Base-by-base conservation (phyloP, 92 coral and sea anemone genomes). In the Siderastrea radians region DNA sequence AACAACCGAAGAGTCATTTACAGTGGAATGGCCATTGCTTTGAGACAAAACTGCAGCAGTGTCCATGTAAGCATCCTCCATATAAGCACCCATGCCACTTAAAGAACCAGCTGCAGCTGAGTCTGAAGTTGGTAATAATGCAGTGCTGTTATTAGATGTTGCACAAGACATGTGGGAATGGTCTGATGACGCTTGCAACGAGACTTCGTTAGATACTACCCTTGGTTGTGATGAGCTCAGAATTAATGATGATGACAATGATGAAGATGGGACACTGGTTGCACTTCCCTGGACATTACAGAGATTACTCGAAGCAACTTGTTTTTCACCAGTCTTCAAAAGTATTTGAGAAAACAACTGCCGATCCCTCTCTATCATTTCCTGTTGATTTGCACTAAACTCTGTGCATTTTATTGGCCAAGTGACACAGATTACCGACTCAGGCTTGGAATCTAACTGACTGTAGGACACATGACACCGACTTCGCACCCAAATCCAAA, bases 361-460 rank as follows among this genome's bases (percentile, higher is more conserved):
- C 52, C 90, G 79, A 57, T 92, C 93, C 69, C 84, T 75, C 75
- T 92, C 53, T 12, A 92, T 65, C 49, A 81, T 55, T 19, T 82
- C 83, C 68, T 52, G 78, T 62, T 92, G 93, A 55, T 89, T 89
- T 7, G 88, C 84, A 77, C 77, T 67, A 43, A 92, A 88, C 70
- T 92, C 95, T 15, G 79, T 72, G 9, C 75, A 65, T 80, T 78
- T 75, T 43, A 86, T 85, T 2, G 93, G 78, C 80, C 82, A 79
- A 38, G 95, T 81, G 2, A 77, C 89, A 5, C 88, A 74, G n/a
- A 78, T 82, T 0, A 92, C 73, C 13, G 84, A 89, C 58, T 92
- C 93, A 12, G 95, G 95, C 49, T 88, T 89, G 19, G 95, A 86
- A 76, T 92, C 87, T 88, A 90, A 86, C 77, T 92, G 93, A 68